Percentiles rank a stretch among this genome's conserved stretches.
phyloP scores from a whole-genome alignment of 2,888 invertebrate species.

The Lamellibrachia satsuma region DNA sequence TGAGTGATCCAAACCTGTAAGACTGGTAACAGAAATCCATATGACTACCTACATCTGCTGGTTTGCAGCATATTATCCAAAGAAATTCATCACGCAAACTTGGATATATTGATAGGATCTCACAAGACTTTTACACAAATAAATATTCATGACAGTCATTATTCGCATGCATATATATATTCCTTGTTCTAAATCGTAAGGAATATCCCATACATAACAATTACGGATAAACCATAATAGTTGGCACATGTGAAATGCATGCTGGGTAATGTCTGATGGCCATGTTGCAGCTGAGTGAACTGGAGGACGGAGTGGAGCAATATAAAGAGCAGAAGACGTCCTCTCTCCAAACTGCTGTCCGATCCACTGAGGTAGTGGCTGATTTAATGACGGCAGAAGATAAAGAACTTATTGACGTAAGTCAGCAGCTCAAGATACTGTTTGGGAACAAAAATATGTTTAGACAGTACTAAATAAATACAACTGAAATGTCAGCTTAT shows the following conservation, averaged over 20 bases:
- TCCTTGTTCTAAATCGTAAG: too few relatives aligned
- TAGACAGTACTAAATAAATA: neutral
- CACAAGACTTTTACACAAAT: too few relatives aligned
- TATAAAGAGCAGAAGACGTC: neutral
- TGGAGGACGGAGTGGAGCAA: neutral
- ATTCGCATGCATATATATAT: too few relatives aligned
- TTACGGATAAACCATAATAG: too few relatives aligned
- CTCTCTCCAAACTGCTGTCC: neutral
- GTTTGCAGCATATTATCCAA: too few relatives aligned
- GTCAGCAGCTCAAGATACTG: neutral
- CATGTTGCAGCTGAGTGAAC: conserved; percentile 1
- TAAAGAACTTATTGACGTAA: neutral
- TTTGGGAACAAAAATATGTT: neutral
- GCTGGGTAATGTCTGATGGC: neutral
- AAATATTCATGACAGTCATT: too few relatives aligned
- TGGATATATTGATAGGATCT: too few relatives aligned
- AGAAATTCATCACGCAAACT: too few relatives aligned
- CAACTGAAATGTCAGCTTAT: neutral
- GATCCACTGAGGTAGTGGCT: neutral
- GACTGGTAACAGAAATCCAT: too few relatives aligned
- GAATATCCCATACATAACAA: too few relatives aligned
- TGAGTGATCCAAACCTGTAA: too few relatives aligned
- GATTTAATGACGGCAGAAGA: neutral
- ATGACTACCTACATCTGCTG: too few relatives aligned
- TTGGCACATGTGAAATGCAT: neutral